Evolutionary conservation across 2,888 invertebrate species (phyloP), one percentile per base, ranked within the genome.

Genomic region (Melieria picta): DNA sequence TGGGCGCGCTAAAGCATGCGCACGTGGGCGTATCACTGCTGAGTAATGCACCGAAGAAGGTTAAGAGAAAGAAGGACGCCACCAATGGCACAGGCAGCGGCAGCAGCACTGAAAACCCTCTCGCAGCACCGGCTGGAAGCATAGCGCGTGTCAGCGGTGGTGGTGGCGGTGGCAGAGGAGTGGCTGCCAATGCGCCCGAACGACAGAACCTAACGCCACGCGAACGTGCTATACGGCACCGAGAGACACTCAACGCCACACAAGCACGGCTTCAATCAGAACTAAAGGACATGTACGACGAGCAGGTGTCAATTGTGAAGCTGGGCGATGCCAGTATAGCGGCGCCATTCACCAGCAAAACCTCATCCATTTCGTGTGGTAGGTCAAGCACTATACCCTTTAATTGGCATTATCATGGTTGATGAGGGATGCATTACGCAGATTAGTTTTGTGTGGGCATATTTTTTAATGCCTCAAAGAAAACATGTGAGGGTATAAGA

Each of bases 301-400:
- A 97, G 68, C 91, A 93, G 80, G 91, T 93, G 1, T 94, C 95
- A 79, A 90, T 99, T 62, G 98, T 99, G 0, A 94, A 98, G 85
- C 88, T 99, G 67, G 99, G 99, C 3, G 99, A 99, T 87, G 99
- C 99, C 4, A 98, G 97, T 79, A 99, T 99, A 72, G 99, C 99
- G 0, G 98, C 99, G 4, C 99, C 99, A 0, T 99, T 99, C 84
- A 99, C 99, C 0, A 98, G 98, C 81, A 96, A 97, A 87, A 90
- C 96, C 75, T 97, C 98, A 7, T 98, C 98, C 56, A 96, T 98
- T 84, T 91, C 94, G 83, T 97, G 98, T 87, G 96, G 97, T 97
- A 88, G 90, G 93, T 90, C 16, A 1, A n/a, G 16, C 5, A n/a
- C 42, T 30, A 30, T 30, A 30, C 30, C 3, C 30, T 61, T 43